Base-by-base conservation (phyloP, 2,113 vertebrate species). In the Muntiacus reevesi region DNA sequence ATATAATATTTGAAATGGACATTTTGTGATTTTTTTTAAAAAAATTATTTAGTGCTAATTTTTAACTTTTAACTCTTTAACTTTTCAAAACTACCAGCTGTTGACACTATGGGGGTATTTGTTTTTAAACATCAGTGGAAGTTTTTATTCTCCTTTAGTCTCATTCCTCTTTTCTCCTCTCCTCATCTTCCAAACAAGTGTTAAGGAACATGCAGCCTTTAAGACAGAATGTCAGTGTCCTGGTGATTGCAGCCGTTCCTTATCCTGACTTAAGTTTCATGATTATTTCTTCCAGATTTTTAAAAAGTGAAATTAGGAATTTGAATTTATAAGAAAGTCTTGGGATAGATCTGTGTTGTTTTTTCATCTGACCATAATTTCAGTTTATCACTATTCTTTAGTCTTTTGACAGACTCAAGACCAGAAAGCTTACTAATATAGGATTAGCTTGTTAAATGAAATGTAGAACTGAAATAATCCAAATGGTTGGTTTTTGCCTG, bases 1-100 rank as follows among this genome's bases (percentile, higher is more conserved):
- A 93, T 98, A 93, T 98, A 97, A 90, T 98, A 98, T 92, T 57
- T 47, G 94, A 97, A 98, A 93, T 97, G 95, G 97, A 97, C 97
- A 95, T 98, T 98, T 97, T 98, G 96, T 97, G 97, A 97, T 98
- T 99, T 98, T 98, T 71, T 78, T 79, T 21, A 8, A 40, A 25
- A 97, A 96, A 96, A 98, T 98, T 86, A 98, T 97, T 98, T 95
- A 98, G 55, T 88, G 59, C 47, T 92, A 50, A 64, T 91, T 96
- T 97, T 93, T 95, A 87, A 89, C 91, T 78, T 89, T 97, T 40
- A 76, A 43, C 87, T 94, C 43, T 67, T 36, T 83, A 89, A 88
- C 74, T 93, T 97, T 95, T 89, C 74, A 97, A 97, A 97, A 97
- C 98, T 95, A 96, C 86, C 78, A 96, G 95, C 95, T 96, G 60